Percentiles rank a stretch among this genome's conserved stretches.
Conservation (phyloP, 2,797 vertebrate species). For the Fratercula arctica region DNA sequence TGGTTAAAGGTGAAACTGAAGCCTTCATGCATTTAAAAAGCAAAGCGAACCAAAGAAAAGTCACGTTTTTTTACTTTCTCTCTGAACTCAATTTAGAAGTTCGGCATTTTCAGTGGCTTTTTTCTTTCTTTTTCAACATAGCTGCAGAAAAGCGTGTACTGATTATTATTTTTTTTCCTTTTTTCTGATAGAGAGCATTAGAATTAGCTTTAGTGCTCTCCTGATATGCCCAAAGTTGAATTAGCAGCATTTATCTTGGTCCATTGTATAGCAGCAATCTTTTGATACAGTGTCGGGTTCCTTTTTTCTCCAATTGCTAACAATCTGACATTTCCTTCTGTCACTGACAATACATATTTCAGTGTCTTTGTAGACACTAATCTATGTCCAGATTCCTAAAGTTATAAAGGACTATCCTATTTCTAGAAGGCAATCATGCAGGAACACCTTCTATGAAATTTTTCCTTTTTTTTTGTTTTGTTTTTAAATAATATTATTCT, state of each 20-base stretch:
- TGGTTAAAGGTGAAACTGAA: conserved; percentile 48
- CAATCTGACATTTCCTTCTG: background rate
- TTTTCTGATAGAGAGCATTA: background rate
- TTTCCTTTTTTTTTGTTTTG: background rate
- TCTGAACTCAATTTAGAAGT: background rate
- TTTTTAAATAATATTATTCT: background rate
- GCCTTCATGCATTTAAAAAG: background rate
- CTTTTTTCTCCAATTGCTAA: background rate
- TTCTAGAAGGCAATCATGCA: background rate
- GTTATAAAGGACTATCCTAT: background rate
- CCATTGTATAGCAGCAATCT: background rate
- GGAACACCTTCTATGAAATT: background rate
- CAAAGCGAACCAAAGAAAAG: background rate
- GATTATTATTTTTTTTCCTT: background rate
- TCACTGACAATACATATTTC: background rate
- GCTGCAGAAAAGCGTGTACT: background rate
- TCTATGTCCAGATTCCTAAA: background rate
- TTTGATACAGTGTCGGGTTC: background rate
- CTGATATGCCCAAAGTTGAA: background rate
- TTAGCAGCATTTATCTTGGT: background rate
- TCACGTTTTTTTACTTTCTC: background rate
- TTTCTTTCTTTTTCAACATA: background rate
- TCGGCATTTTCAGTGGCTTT: background rate
- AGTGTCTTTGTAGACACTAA: background rate
- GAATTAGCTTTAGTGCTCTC: background rate